Percentiles rank a stretch among this genome's conserved stretches.
phyloP scores from a whole-genome alignment of 1,140 invertebrate genomes.

The Thrips palmi region DNA sequence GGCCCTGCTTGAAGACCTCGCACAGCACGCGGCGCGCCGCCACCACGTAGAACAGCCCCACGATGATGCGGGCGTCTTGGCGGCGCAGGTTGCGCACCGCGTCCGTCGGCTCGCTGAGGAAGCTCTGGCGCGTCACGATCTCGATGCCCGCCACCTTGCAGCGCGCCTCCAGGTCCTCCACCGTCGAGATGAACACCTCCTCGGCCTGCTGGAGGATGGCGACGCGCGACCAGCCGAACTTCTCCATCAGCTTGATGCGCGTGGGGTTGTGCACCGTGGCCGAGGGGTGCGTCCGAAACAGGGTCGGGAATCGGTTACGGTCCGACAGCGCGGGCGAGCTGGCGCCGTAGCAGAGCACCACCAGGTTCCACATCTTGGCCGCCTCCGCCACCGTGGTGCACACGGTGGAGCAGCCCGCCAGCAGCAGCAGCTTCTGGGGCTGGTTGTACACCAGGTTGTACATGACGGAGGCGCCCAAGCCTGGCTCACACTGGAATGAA shows the following conservation, averaged over 20 bases:
- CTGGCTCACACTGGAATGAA: conserved; percentile 82
- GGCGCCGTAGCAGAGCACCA: conserved; percentile 95
- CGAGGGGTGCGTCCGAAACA: conserved; percentile 97
- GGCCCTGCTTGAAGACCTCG: conserved; percentile 85
- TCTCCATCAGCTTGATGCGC: conserved; percentile 87
- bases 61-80: conserved; percentile 91
- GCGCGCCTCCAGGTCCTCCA: conserved; percentile 87
- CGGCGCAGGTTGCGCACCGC: conserved; percentile 83
- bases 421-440: conserved; percentile 86
- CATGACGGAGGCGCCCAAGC: conserved; percentile 91
- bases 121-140: conserved; percentile 90
- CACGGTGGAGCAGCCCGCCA: conserved; percentile 96
- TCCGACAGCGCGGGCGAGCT: conserved; percentile 97
- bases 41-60: conserved; percentile 95
- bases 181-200: conserved; percentile 98
- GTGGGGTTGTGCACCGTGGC: conserved; percentile 99
- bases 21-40: conserved; percentile 90
- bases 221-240: conserved; percentile 91
- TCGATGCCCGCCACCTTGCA: conserved; percentile 88
- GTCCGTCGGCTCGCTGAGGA: conserved; percentile 88
- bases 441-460: conserved; percentile 95
- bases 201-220: conserved; percentile 96
- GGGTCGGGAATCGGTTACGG: conserved; percentile 86
- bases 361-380: conserved; percentile 99
- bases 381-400: conserved; percentile 98